Percentiles rank a stretch among this genome's conserved stretches.
Evolutionary conservation across 2,888 invertebrate genomes (phyloP).

Genomic region (Acanthococcus lagerstroemiae): DNA sequence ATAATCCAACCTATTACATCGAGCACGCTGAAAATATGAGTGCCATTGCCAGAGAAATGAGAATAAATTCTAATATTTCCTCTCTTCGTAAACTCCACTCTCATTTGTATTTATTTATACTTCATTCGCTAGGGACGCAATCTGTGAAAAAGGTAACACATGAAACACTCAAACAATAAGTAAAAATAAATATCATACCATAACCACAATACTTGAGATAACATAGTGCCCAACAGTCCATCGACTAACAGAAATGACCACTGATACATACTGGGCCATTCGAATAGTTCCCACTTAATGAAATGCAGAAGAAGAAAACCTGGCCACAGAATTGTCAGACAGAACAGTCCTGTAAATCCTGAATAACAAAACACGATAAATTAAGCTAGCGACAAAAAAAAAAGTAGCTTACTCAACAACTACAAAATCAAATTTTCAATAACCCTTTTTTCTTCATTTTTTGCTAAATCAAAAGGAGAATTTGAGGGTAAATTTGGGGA

Average conservation of each 20-base stretch:
- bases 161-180: background rate
- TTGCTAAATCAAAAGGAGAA: too few relatives aligned
- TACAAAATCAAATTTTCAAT: too few relatives aligned
- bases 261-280: slow-evolving; percentile 72
- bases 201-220: slow-evolving; percentile 86
- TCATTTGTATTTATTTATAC: too few relatives aligned
- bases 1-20: too few relatives aligned
- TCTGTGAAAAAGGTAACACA: too few relatives aligned
- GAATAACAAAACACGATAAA: slow-evolving; percentile 37
- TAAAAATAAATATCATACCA: slow-evolving; percentile 51
- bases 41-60: too few relatives aligned
- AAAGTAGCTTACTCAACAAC: too few relatives aligned
- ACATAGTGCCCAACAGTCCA: slow-evolving; percentile 79
- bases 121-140: too few relatives aligned
- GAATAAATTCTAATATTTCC: background rate
- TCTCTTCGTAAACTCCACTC: background rate
- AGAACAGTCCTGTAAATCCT: slow-evolving; percentile 92
- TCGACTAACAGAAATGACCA: slow-evolving; percentile 71
- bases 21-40: too few relatives aligned
- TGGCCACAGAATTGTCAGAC: slow-evolving; percentile 78
- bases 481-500: too few relatives aligned
- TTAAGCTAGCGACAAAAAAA: too few relatives aligned
- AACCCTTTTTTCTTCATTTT: background rate
- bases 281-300: slow-evolving; percentile 68
- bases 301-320: slow-evolving; percentile 78